A percentile compares a stretch with the other conserved stretches of the same genome.
These are phyloP conservation scores for Tridacna crocea DNA, from an alignment of 2,888 invertebrate genomes.

Conservation along the genomic window DNA sequence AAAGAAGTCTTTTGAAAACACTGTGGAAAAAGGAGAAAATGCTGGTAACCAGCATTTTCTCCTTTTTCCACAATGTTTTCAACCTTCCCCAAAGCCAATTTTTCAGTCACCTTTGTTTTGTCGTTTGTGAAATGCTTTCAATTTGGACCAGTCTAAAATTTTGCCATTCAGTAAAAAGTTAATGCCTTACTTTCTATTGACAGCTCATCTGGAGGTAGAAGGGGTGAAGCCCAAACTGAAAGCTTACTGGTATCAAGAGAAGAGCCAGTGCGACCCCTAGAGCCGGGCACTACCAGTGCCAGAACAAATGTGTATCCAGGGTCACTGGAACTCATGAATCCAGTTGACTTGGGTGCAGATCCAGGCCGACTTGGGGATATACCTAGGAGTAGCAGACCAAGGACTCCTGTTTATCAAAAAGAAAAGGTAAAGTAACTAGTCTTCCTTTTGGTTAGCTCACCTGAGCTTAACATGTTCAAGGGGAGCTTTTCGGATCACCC, in stretches of 20 bases:
- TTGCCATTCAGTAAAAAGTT: too few relatives aligned
- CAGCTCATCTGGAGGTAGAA: too few relatives aligned
- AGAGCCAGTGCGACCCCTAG: conserved; percentile 43
- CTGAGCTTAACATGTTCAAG: too few relatives aligned
- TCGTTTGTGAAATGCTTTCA: too few relatives aligned
- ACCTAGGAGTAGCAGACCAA: conserved; percentile 16
- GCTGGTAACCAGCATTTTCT: background rate
- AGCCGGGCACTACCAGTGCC: conserved; percentile 30
- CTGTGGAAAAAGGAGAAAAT: background rate
- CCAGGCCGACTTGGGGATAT: conserved; percentile 42
- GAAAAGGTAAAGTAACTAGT: conserved; percentile 42
- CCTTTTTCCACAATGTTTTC: too few relatives aligned
- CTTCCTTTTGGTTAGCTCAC: background rate
- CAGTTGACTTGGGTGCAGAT: conserved; percentile 53
- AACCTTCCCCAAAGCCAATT: too few relatives aligned
- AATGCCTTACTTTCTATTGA: too few relatives aligned
- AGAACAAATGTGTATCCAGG: conserved; percentile 32
- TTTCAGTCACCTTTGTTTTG: too few relatives aligned
- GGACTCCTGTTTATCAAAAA: conserved; percentile 42
- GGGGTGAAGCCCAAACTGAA: background rate
- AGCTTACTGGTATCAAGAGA: conserved; percentile 31
- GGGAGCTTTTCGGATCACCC: too few relatives aligned
- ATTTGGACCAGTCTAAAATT: too few relatives aligned
- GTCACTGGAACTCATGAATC: conserved; percentile 40
- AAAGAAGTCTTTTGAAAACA: background rate